These are phyloP conservation scores for Drosophila arawakana DNA, from an alignment of 1,140 invertebrate genomes.

Conservation along the genomic window DNA sequence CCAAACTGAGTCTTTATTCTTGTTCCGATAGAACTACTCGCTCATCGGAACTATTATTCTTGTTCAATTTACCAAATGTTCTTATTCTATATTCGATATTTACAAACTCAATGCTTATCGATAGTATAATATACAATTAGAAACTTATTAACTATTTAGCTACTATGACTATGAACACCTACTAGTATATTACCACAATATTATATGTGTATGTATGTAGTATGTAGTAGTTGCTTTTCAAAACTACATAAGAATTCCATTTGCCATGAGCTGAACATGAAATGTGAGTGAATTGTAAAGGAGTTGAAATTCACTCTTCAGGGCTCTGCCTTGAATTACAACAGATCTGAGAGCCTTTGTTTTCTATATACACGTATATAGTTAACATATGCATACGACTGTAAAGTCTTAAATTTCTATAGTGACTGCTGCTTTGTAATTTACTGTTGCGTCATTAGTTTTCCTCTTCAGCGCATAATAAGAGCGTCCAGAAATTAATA, in stretches of 20 bases:
- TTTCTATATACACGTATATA: not conserved
- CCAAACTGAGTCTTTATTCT: no score
- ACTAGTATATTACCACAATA: no score
- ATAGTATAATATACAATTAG: no score
- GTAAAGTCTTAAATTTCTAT: constrained; percentile 31
- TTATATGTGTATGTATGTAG: not conserved
- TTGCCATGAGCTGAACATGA: constrained; percentile 51
- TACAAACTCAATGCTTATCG: no score
- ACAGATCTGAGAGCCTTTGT: constrained; percentile 16
- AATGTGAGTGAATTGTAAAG: constrained; percentile 37
- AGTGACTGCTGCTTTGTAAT: constrained; percentile 54
- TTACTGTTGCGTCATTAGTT: constrained; percentile 38
- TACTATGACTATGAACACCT: no score
- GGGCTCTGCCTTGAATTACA: not conserved
- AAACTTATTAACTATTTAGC: no score
- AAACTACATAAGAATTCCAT: constrained; percentile 76
- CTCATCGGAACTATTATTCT: no score
- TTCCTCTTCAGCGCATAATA: no score
- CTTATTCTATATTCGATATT: no score
- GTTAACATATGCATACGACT: not conserved
- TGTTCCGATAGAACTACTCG: no score
- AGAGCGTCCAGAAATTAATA: no score
- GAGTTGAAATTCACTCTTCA: constrained; percentile 19
- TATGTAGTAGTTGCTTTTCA: constrained; percentile 34
- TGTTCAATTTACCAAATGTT: no score